phyloP scores from a whole-genome alignment of 2,888 invertebrate species.

The Gisinianus flammeolus region DNA sequence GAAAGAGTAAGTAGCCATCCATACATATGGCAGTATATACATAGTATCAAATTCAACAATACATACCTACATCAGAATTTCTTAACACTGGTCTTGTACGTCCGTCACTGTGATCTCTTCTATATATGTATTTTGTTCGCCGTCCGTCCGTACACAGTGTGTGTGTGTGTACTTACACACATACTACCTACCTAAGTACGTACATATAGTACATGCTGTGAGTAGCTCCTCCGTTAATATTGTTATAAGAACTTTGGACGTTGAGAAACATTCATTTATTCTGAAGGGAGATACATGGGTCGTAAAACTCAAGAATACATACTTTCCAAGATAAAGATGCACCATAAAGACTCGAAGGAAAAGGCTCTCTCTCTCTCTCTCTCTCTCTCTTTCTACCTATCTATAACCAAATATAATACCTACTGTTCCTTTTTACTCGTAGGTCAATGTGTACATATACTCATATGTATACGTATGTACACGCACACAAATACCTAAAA shows the following conservation, averaged over 20 bases:
- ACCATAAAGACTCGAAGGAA: not conserved
- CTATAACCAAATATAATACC: not conserved
- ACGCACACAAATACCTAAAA: not conserved
- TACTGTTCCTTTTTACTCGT: not conserved
- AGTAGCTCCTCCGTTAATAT: not conserved
- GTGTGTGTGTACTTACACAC: not conserved
- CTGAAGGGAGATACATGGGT: conserved; percentile 22
- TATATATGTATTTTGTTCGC: not conserved
- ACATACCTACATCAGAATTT: not conserved
- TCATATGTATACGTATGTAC: not conserved
- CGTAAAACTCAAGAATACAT: conserved; percentile 2
- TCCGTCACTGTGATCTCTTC: too few relatives aligned
- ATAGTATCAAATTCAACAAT: not conserved
- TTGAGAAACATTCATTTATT: conserved; percentile 37
- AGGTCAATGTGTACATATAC: not conserved
- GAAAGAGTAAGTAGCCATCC: too few relatives aligned
- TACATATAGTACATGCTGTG: not conserved
- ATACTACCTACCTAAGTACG: too few relatives aligned
- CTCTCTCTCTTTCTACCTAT: not conserved
- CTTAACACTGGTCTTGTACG: not conserved
- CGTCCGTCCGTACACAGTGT: not conserved
- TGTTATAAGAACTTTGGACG: conserved; percentile 21
- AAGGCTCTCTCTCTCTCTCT: conserved; percentile 18
- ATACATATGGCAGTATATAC: not conserved
- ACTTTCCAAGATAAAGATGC: not conserved